Evolutionary conservation across 2,113 vertebrate species (phyloP).

Genomic region (Oreochromis niloticus): DNA sequence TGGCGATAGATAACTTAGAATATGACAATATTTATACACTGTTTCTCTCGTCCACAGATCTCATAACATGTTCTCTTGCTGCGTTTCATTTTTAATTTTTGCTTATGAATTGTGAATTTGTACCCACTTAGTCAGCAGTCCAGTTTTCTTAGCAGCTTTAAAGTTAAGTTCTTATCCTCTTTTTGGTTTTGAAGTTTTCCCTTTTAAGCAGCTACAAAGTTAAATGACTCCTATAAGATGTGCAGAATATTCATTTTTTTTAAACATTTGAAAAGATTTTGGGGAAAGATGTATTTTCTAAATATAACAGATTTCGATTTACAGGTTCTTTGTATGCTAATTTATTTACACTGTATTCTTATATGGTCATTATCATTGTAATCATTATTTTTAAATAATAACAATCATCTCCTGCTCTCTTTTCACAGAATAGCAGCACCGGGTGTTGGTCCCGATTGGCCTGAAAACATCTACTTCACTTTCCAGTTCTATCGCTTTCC

Average conservation of each 20-base stretch:
- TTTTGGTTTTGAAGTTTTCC: constrained; percentile 32
- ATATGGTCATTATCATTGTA: neutral
- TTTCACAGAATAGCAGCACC: constrained; percentile 66
- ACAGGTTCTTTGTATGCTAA: neutral
- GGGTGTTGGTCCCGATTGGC: constrained; percentile 59
- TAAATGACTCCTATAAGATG: neutral
- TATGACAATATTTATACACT: neutral
- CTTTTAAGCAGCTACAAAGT: constrained; percentile 26
- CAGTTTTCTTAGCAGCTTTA: constrained; percentile 5
- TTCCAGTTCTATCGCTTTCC: constrained; percentile 96
- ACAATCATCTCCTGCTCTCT: neutral
- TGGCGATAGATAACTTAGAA: neutral
- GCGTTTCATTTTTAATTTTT: neutral
- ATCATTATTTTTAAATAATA: neutral
- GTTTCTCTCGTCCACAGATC: neutral
- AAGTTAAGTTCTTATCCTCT: neutral
- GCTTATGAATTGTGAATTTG: neutral
- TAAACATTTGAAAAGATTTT: neutral
- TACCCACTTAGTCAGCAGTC: neutral
- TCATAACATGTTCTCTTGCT: neutral
- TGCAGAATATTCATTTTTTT: constrained; percentile 10
- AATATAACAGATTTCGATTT: neutral
- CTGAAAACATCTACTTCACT: constrained; percentile 81
- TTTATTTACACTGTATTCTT: neutral
- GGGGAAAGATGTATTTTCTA: neutral